A percentile compares a stretch with the other conserved stretches of the same genome.
phyloP scores from a whole-genome alignment of 2,113 vertebrate species.

The Pachyramphus minor region DNA sequence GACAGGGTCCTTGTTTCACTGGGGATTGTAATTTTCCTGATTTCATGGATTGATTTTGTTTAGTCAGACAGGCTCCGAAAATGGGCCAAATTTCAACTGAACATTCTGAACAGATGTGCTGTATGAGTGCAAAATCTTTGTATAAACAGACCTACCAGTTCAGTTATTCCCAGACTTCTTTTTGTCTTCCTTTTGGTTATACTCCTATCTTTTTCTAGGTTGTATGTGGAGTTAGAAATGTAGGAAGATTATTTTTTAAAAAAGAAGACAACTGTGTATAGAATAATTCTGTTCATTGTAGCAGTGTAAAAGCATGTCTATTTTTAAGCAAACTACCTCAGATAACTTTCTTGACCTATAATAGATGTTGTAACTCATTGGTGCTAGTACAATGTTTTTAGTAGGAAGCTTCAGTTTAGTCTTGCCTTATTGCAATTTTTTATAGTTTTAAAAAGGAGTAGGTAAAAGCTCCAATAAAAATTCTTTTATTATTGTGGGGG shows the following conservation, averaged over 20 bases:
- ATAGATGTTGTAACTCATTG: not conserved
- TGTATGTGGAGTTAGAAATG: not conserved
- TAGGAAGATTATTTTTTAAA: not conserved
- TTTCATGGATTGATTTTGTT: not conserved
- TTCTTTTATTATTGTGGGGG: not conserved
- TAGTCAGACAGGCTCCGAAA: not conserved
- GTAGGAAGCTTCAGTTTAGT: not conserved
- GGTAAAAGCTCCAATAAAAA: not conserved
- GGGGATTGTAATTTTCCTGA: not conserved
- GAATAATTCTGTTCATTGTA: not conserved
- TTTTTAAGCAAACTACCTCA: not conserved
- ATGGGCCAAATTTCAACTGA: not conserved
- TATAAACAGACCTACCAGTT: not conserved
- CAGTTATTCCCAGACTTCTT: not conserved
- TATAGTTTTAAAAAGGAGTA: not conserved
- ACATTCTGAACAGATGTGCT: not conserved
- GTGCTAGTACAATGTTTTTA: not conserved
- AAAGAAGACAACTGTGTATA: not conserved
- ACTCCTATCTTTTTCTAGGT: not conserved
- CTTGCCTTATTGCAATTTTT: not conserved
- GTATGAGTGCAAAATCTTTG: not conserved
- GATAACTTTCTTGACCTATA: not conserved
- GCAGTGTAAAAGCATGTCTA: not conserved
- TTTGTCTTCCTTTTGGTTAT: not conserved
- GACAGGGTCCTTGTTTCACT: not conserved